Conservation (phyloP, 1,140 invertebrate species). For the Melipona quadrifasciata region DNA sequence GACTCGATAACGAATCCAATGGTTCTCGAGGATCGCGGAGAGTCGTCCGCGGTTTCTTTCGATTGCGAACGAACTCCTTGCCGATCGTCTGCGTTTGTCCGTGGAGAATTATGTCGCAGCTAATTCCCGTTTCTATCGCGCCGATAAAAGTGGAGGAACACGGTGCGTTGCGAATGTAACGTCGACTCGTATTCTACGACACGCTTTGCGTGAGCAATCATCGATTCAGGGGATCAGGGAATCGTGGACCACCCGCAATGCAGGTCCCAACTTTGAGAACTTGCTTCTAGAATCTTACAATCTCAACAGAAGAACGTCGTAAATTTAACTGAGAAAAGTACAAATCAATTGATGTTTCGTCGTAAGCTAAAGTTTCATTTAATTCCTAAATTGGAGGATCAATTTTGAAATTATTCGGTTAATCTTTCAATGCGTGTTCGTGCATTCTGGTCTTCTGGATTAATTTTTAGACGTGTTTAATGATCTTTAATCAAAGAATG, state of each 20-base stretch:
- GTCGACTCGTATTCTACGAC: conserved; percentile 45
- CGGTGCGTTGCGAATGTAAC: background rate
- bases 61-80: background rate
- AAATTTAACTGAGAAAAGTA: too few species aligned
- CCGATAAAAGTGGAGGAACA: background rate
- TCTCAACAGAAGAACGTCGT: too few species aligned
- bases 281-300: background rate
- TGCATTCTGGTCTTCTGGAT: too few species aligned
- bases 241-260: conserved; percentile 3
- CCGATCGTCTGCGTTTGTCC: background rate
- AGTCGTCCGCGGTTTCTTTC: background rate
- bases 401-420: too few species aligned
- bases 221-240: conserved; percentile 38
- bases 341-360: too few species aligned
- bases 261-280: background rate
- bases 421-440: too few species aligned
- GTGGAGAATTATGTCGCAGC: background rate
- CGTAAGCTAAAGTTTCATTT: too few species aligned
- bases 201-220: conserved; percentile 54
- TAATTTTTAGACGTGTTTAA: too few species aligned
- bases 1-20: background rate
- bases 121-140: background rate
- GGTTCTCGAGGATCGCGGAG: background rate
- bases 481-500: too few species aligned
- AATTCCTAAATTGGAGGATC: too few species aligned